A percentile compares a stretch with the other conserved stretches of the same genome.
phyloP scores from a whole-genome alignment of 1,140 invertebrate genomes.

The Octopus bimaculoides region DNA sequence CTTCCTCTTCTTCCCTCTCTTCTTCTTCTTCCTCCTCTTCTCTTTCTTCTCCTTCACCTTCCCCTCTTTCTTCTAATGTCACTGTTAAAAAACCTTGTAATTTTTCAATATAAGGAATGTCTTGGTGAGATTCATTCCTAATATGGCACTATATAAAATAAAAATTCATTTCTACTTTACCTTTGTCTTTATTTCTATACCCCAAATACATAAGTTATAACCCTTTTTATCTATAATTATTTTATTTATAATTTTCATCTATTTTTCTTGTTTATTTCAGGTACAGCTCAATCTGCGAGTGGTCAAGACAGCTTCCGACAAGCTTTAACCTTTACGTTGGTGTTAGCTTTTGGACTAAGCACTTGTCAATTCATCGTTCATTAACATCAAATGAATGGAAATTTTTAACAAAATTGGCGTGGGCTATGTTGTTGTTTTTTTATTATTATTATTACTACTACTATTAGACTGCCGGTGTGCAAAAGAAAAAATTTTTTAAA shows the following conservation, averaged over 20 bases:
- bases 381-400: slow-evolving; percentile 7
- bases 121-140: too few relatives aligned
- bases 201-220: too few relatives aligned
- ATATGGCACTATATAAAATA: too few relatives aligned
- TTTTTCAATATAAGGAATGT: too few relatives aligned
- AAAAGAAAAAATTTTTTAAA: not conserved
- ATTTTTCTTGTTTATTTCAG: slow-evolving; percentile 8
- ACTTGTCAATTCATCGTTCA: slow-evolving; percentile 11
- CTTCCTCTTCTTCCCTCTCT: too few relatives aligned
- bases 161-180: too few relatives aligned
- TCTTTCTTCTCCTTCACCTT: too few relatives aligned
- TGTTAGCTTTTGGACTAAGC: slow-evolving; percentile 12
- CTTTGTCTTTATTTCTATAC: too few relatives aligned
- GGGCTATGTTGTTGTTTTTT: not conserved
- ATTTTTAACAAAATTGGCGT: not conserved
- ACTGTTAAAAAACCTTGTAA: too few relatives aligned
- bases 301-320: slow-evolving; percentile 11
- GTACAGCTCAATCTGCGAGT: slow-evolving; percentile 11
- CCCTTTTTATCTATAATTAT: too few relatives aligned
- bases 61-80: too few relatives aligned
- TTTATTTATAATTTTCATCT: not conserved
- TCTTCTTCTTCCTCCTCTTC: too few relatives aligned
- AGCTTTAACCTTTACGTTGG: slow-evolving; percentile 11
- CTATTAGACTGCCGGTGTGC: not conserved
- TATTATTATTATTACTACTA: not conserved